Percentiles rank a stretch among this genome's conserved stretches.
These are phyloP conservation scores for Cydia pomonella DNA, from an alignment of 1,140 invertebrate species.

Conservation along the genomic window DNA sequence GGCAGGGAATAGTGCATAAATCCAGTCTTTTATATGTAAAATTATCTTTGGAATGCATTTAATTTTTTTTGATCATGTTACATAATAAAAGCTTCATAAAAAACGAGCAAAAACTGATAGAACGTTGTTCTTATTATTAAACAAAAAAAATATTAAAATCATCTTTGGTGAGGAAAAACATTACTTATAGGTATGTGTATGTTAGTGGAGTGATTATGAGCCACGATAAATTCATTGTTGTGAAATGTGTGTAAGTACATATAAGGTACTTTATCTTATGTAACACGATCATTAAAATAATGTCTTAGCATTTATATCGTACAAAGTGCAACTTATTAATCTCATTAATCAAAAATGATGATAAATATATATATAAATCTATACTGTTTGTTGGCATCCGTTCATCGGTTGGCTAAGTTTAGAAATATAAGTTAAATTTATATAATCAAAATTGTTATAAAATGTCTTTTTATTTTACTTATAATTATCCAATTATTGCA, in stretches of 20 bases:
- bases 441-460: conserved; percentile 49
- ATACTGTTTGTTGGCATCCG: conserved; percentile 52
- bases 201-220: too few species aligned
- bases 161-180: background rate
- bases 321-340: conserved; percentile 6
- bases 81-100: conserved; percentile 48
- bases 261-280: background rate
- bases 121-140: too few species aligned
- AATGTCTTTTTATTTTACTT: conserved; percentile 56
- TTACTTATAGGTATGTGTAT: background rate
- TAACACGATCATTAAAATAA: background rate
- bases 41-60: conserved; percentile 36
- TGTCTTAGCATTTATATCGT: background rate
- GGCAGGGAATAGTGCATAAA: conserved; percentile 10
- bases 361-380: conserved; percentile 26
- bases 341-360: background rate
- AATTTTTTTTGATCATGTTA: conserved; percentile 8
- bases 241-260: too few species aligned
- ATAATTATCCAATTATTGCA: conserved; percentile 52
- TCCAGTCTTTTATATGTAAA: conserved; percentile 32
- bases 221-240: too few species aligned
- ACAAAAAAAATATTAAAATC: too few species aligned
- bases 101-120: conserved; percentile 60
- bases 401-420: conserved; percentile 49
- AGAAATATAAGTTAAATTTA: conserved; percentile 43